These are phyloP conservation scores for Mormyrops boulengeri DNA, from an alignment of 2,797 vertebrate species.

Conservation along the genomic window DNA sequence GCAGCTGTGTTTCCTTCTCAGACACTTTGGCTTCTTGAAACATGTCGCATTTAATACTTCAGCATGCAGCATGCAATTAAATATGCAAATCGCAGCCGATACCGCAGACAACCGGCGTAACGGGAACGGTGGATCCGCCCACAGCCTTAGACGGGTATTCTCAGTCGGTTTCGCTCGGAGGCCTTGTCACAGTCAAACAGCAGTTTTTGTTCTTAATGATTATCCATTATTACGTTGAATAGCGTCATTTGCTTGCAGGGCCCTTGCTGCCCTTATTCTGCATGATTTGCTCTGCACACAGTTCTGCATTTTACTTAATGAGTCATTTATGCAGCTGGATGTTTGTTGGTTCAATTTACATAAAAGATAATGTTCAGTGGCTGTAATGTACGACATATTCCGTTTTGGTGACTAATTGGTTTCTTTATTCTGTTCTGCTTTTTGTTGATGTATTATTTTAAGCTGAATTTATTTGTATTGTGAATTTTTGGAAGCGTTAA, in stretches of 20 bases:
- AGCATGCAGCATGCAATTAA: slow-evolving; percentile 1
- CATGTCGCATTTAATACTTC: neutral
- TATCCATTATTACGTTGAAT: neutral
- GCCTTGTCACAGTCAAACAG: neutral
- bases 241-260: neutral
- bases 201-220: slow-evolving; percentile 11
- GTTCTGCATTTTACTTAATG: slow-evolving; percentile 7
- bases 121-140: neutral
- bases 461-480: neutral
- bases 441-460: neutral
- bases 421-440: neutral
- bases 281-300: neutral
- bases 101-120: neutral
- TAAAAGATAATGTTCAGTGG: slow-evolving; percentile 6
- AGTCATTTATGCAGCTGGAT: slow-evolving; percentile 7
- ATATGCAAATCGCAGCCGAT: neutral
- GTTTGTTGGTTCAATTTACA: neutral
- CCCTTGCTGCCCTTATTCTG: neutral
- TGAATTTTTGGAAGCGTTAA: neutral
- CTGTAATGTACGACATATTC: neutral
- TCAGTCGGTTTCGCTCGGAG: neutral
- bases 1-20: slow-evolving; percentile 5
- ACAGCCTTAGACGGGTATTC: neutral
- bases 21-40: neutral
- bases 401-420: neutral